A percentile compares a stretch with the other conserved stretches of the same genome.
Conservation (phyloP, 2,797 vertebrate genomes). For the Eupleurogrammus muticus region DNA sequence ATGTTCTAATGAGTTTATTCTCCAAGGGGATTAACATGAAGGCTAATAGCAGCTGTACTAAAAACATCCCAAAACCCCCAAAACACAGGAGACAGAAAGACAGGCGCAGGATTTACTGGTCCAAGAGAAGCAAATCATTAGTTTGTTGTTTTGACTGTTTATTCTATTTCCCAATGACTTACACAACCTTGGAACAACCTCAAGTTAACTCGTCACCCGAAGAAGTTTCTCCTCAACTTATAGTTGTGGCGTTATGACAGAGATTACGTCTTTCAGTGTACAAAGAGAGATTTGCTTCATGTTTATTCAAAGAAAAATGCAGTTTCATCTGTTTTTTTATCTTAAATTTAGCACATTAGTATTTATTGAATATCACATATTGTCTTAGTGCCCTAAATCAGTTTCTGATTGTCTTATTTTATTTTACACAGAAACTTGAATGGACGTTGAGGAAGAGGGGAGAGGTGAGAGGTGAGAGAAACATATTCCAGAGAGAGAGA, state of each 20-base stretch:
- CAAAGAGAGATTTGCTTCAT: too few species aligned
- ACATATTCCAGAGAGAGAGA: slow-evolving; percentile 28
- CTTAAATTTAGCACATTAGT: not conserved
- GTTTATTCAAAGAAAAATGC: too few species aligned
- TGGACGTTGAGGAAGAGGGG: slow-evolving; percentile 7
- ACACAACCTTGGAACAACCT: slow-evolving; percentile 65
- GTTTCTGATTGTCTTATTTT: not conserved
- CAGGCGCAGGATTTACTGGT: slow-evolving; percentile 71
- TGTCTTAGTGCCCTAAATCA: not conserved
- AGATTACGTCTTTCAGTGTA: too few species aligned
- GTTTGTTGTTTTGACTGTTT: slow-evolving; percentile 62
- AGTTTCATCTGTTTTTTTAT: not conserved
- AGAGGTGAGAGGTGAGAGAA: slow-evolving; percentile 44
- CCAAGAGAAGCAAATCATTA: slow-evolving; percentile 43
- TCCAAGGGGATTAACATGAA: slow-evolving; percentile 78
- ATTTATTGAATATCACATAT: not conserved
- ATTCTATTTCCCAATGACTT: slow-evolving; percentile 35
- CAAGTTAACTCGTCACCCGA: not conserved
- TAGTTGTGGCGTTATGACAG: not conserved
- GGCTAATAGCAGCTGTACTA: slow-evolving; percentile 80
- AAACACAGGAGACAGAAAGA: slow-evolving; percentile 77
- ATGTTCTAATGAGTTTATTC: slow-evolving; percentile 85
- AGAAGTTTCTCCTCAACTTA: slow-evolving; percentile 31
- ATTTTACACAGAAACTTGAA: slow-evolving; percentile 2
- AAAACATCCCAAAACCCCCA: slow-evolving; percentile 78